Evolutionary conservation across 1,140 invertebrate genomes (phyloP), one percentile per base, ranked within the genome.

Genomic region (Pseudomyrmex dendroicus): DNA sequence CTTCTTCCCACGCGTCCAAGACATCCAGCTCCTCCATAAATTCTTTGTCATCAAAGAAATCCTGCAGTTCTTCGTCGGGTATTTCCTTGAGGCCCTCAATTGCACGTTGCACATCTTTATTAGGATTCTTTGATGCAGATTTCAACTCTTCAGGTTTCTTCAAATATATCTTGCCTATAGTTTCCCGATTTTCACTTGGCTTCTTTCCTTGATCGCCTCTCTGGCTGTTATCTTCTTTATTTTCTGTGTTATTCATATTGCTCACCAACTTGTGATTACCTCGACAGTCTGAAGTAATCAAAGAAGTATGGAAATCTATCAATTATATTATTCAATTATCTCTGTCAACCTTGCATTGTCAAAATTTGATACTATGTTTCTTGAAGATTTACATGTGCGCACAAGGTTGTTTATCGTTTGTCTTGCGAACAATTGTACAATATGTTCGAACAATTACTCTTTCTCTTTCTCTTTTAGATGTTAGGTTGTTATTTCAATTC

Each of bases 11-110:
- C 0, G 92, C 87, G 63, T 94, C 94, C 1, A 93, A 92, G 1
- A 94, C 92, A 63, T 94, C 91, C 20, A 94, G 84, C 63, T 90
- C 92, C 62, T 91, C 73, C 84, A 94, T 93, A 46, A 93, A 93
- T 46, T 93, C 93, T 72, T 94, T 93, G 57, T 94, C 92, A 7
- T 92, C 90, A 0, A 94, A 70, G 25, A 93, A 91, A 64, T 91
- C 92, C 64, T 93, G 92, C 17, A 92, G 86, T 20, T 94, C 92
- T 63, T 94, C 92, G 48, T 89, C 88, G 0, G 88, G 88, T 64
- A 89, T 89, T 3, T 89, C 87, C 50, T 74, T 86, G 7, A 89
- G 67, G 20, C 88, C 87, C 25, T 89, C 82, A 1, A 89, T 89
- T 2, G 87, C 85, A 46, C 88, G 88, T 62, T 86, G 88, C 44